phyloP scores from a whole-genome alignment of 2,113 vertebrate genomes.

The Trematocara variabile region DNA sequence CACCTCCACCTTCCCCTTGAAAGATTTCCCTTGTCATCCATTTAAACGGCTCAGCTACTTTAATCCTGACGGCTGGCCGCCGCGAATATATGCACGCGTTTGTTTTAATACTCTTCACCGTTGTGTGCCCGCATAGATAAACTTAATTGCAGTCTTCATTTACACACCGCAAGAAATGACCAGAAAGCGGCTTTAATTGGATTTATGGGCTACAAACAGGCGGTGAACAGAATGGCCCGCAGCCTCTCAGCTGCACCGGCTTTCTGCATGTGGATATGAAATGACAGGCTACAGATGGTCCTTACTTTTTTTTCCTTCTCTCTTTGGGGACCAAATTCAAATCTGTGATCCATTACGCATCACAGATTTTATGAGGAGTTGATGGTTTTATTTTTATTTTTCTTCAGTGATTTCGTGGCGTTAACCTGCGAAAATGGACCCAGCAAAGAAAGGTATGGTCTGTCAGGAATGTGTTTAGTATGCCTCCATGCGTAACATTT shows the following conservation, averaged over 20 bases:
- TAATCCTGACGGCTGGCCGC: slow-evolving; percentile 63
- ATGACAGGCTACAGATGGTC: slow-evolving; percentile 5
- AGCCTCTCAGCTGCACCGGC: background rate
- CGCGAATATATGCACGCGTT: background rate
- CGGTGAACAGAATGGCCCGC: slow-evolving; percentile 4
- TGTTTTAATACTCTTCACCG: background rate
- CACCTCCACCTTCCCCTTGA: slow-evolving; percentile 25
- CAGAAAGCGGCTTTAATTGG: slow-evolving; percentile 14
- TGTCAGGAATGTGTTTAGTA: background rate
- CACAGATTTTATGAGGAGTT: slow-evolving; percentile 26
- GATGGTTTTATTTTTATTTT: slow-evolving; percentile 24
- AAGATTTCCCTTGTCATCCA: slow-evolving; percentile 65
- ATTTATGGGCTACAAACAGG: background rate
- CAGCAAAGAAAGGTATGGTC: slow-evolving; percentile 59
- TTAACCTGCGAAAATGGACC: slow-evolving; percentile 58
- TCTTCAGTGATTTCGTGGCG: slow-evolving; percentile 21
- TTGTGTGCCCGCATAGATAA: background rate
- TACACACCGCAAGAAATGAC: background rate
- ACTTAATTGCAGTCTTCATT: background rate
- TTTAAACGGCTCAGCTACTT: slow-evolving; percentile 69
- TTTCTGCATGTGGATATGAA: slow-evolving; percentile 6
- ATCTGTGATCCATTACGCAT: slow-evolving; percentile 12
- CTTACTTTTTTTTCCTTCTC: background rate
- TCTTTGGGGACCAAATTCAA: background rate
- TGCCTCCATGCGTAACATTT: background rate